phyloP scores from a whole-genome alignment of 2,888 invertebrate species.

The Brachyptera risi region DNA sequence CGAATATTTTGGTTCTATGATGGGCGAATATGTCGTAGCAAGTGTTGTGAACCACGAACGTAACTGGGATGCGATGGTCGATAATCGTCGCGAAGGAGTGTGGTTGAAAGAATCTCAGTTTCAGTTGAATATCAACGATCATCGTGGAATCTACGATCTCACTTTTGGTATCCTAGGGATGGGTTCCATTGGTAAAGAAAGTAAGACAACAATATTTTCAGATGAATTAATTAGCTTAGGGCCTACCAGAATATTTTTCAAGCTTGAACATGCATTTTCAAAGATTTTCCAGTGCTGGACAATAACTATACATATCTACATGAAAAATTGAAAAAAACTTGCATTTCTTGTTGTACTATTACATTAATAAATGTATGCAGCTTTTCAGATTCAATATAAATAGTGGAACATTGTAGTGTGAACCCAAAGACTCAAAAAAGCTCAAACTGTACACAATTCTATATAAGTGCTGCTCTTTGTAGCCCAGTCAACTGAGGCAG shows the following conservation, averaged over 20 bases:
- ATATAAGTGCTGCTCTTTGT: no score
- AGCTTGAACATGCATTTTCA: not conserved
- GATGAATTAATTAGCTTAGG: not conserved
- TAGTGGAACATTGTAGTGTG: no score
- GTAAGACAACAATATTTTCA: slow-evolving; percentile 42
- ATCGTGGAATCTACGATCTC: slow-evolving; percentile 47
- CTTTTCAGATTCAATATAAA: no score
- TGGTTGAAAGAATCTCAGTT: slow-evolving; percentile 45
- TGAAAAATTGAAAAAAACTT: no score
- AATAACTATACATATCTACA: no score
- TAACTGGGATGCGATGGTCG: slow-evolving; percentile 41
- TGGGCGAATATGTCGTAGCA: slow-evolving; percentile 51
- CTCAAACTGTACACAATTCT: no score
- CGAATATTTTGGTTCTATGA: slow-evolving; percentile 46
- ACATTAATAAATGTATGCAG: no score
- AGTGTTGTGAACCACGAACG: slow-evolving; percentile 50
- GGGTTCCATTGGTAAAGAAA: slow-evolving; percentile 51
- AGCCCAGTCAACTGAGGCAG: no score
- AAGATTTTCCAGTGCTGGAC: no score
- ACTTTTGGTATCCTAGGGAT: slow-evolving; percentile 52
- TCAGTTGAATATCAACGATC: slow-evolving; percentile 29
- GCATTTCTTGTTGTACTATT: no score
- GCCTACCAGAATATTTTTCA: no score
- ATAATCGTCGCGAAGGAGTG: slow-evolving; percentile 41
- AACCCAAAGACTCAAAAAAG: no score